Base-by-base conservation (phyloP, 2,113 vertebrate species). In the Lepisosteus osseus region DNA sequence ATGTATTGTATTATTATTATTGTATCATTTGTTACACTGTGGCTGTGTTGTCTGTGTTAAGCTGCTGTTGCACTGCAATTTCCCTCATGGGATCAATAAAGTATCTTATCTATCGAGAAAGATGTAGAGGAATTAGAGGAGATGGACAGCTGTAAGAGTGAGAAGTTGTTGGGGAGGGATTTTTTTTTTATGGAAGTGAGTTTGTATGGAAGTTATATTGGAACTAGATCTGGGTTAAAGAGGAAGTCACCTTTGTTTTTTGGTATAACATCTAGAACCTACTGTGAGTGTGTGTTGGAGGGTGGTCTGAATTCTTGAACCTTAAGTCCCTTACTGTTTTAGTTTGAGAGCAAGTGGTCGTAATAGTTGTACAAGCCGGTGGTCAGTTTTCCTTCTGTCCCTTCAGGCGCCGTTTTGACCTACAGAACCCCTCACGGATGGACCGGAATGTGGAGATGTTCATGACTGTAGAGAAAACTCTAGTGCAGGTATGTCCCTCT, bases 371-470 rank as follows among this genome's bases (percentile, higher is more conserved):
- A 29, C 29, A 29, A 29, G 29, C 1, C 2, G 29, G 29, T 29
- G 29, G 29, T 29, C 29, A 29, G 29, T 29, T 29, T 29, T 29
- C 62, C 43, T 67, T 40, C 68, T 12, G 2, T 55, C 44, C 65
- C 44, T 11, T n/a, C 79, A 99, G 97, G 97, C 85, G 97, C 54
- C 88, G 97, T 69, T 99, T 99, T 80, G 97, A 99, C 84, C 87
- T 99, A 69, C 97, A 98, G 88, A 99, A 98, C 74, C 97, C 97
- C 2, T 99, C 97, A 1, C 85, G 97, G 3, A 98, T 99, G 97
- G 97, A 99, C 84, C 93, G 97, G 3, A 99, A 99, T 0, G 96
- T 99, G 80, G 97, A 99, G 88, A 98, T 99, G 97, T 99, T 99
- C 77, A 91, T 99, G 89, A 98, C 93, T 74, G 98, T 99, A 12